A percentile compares a stretch with the other conserved stretches of the same genome.
phyloP scores from a whole-genome alignment of 2,113 vertebrate genomes.

The Notothenia rossii region DNA sequence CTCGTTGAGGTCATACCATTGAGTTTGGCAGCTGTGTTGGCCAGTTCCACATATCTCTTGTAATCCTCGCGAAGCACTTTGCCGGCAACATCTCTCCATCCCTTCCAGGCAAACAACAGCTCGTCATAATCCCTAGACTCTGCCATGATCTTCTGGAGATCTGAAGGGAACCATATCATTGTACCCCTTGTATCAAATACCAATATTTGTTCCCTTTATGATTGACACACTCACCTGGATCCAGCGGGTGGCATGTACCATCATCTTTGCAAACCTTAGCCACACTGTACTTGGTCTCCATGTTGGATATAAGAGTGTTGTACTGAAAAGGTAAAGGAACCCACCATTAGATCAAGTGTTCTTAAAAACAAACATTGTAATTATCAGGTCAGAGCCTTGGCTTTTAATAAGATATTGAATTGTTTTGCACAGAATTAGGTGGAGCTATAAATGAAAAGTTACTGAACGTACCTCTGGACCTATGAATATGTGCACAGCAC shows the following conservation, averaged over 20 bases:
- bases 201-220: neutral
- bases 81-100: constrained; percentile 92
- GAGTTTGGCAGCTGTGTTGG: constrained; percentile 91
- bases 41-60: constrained; percentile 90
- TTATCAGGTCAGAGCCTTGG: no score
- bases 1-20: constrained; percentile 87
- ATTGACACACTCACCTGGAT: constrained; percentile 88
- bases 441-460: no score
- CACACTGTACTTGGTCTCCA: constrained; percentile 94
- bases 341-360: neutral
- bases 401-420: no score
- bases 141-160: constrained; percentile 92
- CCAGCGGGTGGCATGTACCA: constrained; percentile 86
- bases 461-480: no score
- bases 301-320: constrained; percentile 90
- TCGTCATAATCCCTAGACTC: constrained; percentile 89
- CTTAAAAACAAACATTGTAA: neutral
- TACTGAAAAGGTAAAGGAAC: constrained; percentile 83
- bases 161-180: constrained; percentile 70
- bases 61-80: constrained; percentile 86
- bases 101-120: constrained; percentile 92
- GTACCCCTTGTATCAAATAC: no score
- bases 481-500: no score
- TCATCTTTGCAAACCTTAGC: constrained; percentile 88
- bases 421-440: no score